Conservation (phyloP, 2,113 vertebrate genomes). For the Apteryx owenii region DNA sequence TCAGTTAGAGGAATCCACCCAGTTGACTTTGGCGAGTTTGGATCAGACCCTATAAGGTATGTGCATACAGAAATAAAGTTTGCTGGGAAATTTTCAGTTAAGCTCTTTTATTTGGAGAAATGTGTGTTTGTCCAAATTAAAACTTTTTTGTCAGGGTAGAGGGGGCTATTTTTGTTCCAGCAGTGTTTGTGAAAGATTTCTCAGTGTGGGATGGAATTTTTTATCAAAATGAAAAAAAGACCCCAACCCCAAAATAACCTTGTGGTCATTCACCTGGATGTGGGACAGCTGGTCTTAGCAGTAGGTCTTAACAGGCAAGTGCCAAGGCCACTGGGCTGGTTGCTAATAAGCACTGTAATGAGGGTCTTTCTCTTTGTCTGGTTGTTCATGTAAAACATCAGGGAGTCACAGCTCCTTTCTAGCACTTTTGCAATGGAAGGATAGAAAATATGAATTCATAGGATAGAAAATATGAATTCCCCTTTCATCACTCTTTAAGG, state of each 20-base stretch:
- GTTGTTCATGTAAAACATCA: not conserved
- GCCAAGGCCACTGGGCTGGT: not conserved
- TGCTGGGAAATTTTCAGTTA: not conserved
- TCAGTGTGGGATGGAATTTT: not conserved
- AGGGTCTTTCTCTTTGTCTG: not conserved
- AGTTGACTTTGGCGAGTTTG: not conserved
- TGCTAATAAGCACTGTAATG: not conserved
- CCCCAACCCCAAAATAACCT: not conserved
- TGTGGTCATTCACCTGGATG: not conserved
- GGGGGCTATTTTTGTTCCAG: not conserved
- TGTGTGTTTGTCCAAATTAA: not conserved
- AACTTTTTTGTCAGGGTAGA: not conserved
- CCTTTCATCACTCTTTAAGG: slow-evolving; percentile 8
- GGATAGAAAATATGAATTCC: slow-evolving; percentile 13
- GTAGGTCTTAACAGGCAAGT: not conserved
- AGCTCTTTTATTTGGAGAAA: not conserved
- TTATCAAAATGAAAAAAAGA: not conserved
- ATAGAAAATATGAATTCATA: slow-evolving; percentile 10
- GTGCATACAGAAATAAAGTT: not conserved
- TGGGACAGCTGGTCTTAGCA: not conserved
- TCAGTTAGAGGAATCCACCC: not conserved
- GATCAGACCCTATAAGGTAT: not conserved
- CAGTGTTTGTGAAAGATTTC: not conserved
- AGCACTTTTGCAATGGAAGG: slow-evolving; percentile 33
- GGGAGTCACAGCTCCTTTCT: not conserved